Conservation (phyloP, 2,888 invertebrate genomes). For the Cabera pusaria region DNA sequence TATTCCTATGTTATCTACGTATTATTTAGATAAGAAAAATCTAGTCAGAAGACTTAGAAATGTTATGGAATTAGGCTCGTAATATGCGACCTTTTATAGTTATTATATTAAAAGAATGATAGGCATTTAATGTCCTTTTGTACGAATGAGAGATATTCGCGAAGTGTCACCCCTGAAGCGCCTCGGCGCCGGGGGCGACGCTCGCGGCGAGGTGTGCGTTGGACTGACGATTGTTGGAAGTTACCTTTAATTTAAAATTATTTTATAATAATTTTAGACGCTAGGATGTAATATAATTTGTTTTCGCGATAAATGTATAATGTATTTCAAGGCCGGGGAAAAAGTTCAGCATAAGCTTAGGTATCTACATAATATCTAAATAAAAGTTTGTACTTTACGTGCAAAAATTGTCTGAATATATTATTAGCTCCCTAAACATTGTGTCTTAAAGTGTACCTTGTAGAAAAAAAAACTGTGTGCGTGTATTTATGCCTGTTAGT, state of each 20-base stretch:
- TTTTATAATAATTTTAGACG: conserved; percentile 69
- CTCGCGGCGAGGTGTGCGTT: conserved; percentile 19
- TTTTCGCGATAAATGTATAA: conserved; percentile 60
- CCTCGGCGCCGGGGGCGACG: conserved; percentile 2
- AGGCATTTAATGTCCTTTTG: conserved; percentile 69
- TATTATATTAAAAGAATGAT: conserved; percentile 58
- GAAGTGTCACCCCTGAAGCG: conserved; percentile 3
- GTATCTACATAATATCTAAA: conserved; percentile 1
- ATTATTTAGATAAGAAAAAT: conserved; percentile 80
- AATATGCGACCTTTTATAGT: conserved; percentile 71
- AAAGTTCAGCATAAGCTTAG: conserved; percentile 73
- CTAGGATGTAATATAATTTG: conserved; percentile 71
- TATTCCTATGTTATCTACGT: conserved; percentile 83
- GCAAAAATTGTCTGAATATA: conserved; percentile 3
- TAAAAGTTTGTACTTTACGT: conserved; percentile 1
- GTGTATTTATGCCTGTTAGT: conserved; percentile 26
- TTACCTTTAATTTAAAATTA: conserved; percentile 80
- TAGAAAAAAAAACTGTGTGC: conserved; percentile 46
- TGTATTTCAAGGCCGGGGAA: conserved; percentile 59
- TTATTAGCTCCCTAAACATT: conserved; percentile 15
- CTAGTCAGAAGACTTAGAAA: conserved; percentile 83
- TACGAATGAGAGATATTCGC: conserved; percentile 41
- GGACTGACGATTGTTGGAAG: conserved; percentile 61
- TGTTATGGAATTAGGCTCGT: conserved; percentile 73
- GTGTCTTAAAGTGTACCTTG: conserved; percentile 78